Evolutionary conservation across 2,888 invertebrate genomes (phyloP).

Genomic region (Zaprionus obscuricornis): DNA sequence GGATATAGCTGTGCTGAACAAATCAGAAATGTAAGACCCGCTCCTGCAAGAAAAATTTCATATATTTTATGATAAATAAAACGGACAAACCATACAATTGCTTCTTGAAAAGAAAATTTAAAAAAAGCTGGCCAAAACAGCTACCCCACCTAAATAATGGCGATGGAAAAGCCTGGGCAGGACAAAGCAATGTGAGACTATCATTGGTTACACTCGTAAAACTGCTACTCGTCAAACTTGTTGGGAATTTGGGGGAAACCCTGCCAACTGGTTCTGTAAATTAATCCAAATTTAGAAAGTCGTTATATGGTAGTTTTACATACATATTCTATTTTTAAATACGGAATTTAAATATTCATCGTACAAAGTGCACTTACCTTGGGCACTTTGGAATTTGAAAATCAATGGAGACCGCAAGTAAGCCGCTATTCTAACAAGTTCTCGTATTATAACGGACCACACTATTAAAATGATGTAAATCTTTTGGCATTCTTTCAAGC

Average conservation of each 20-base stretch:
- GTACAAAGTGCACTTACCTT: conserved; percentile 82
- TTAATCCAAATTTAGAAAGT: conserved; percentile 43
- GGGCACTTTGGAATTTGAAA: conserved; percentile 36
- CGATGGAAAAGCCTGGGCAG: conserved; percentile 88
- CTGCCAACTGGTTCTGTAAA: conserved; percentile 89
- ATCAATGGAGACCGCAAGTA: conserved; percentile 15
- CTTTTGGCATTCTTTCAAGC: conserved; percentile 75
- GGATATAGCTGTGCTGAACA: conserved; percentile 90
- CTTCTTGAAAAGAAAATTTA: conserved; percentile 83
- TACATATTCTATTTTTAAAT: conserved; percentile 22
- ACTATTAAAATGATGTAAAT: conserved; percentile 22
- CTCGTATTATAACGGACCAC: conserved; percentile 52
- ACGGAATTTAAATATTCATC: conserved; percentile 31
- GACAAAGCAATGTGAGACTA: conserved; percentile 87
- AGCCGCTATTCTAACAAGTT: conserved; percentile 12
- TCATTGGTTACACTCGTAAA: conserved; percentile 85
- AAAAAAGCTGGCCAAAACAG: conserved; percentile 50
- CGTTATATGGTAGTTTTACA: conserved; percentile 21
- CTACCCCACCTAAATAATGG: conserved; percentile 86
- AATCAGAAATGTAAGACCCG: conserved; percentile 85
- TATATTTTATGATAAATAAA: conserved; percentile 84
- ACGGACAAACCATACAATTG: conserved; percentile 88
- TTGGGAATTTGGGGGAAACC: conserved; percentile 88
- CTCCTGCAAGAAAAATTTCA: conserved; percentile 76
- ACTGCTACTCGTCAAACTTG: conserved; percentile 86